phyloP scores from a whole-genome alignment of 2,797 vertebrate species.

The Lacerta bilineata region DNA sequence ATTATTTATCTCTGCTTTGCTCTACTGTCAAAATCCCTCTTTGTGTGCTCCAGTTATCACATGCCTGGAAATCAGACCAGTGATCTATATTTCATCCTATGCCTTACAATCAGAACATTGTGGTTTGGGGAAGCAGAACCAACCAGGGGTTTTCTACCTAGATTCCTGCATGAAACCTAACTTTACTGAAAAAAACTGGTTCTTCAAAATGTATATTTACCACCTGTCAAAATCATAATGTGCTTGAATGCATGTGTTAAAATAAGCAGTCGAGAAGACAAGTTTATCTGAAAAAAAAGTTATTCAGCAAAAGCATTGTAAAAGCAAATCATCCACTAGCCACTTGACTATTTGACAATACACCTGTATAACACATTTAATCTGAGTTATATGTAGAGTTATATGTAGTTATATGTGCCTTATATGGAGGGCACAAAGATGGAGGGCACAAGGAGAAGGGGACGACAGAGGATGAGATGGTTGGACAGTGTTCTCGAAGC shows the following conservation, averaged over 20 bases:
- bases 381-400: neutral
- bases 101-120: constrained; percentile 19
- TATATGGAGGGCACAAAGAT: too few relatives aligned
- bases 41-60: constrained; percentile 25
- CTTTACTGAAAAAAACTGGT: neutral
- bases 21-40: constrained; percentile 50
- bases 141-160: constrained; percentile 2
- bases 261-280: neutral
- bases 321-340: constrained; percentile 16
- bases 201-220: constrained; percentile 19
- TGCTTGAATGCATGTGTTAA: constrained; percentile 1
- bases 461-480: too few relatives aligned
- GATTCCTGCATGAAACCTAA: neutral
- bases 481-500: too few relatives aligned
- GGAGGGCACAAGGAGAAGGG: too few relatives aligned
- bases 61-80: constrained; percentile 28
- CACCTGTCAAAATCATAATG: neutral
- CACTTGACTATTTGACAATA: constrained; percentile 10
- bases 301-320: neutral
- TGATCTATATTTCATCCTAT: constrained; percentile 28
- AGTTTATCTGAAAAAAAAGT: neutral
- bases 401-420: too few relatives aligned
- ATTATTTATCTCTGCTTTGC: constrained; percentile 48
- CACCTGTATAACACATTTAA: neutral
- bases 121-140: constrained; percentile 27